A percentile compares a stretch with the other conserved stretches of the same genome.
These are phyloP conservation scores for Caerostris extrusa DNA, from an alignment of 1,140 invertebrate genomes.

Conservation along the genomic window DNA sequence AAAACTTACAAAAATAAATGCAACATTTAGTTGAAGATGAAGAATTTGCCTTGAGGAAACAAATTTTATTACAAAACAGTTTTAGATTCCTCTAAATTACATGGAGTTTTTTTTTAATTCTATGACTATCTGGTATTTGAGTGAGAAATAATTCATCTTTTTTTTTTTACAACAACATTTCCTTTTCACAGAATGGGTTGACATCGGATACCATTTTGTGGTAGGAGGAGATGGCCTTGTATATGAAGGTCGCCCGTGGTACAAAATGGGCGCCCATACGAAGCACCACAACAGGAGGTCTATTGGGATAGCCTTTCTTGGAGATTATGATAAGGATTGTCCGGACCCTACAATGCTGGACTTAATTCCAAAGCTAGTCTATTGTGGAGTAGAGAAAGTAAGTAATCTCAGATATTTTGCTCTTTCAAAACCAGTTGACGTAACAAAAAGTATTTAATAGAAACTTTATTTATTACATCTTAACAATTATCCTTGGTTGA, in stretches of 20 bases:
- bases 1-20: too few species aligned
- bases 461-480: too few species aligned
- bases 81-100: too few species aligned
- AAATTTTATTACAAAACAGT: too few species aligned
- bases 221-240: conserved; percentile 76
- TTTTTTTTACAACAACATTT: background rate
- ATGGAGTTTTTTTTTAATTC: too few species aligned
- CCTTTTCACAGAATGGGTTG: conserved; percentile 57
- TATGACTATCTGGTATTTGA: too few species aligned
- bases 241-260: conserved; percentile 76
- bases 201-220: conserved; percentile 78
- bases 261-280: conserved; percentile 68
- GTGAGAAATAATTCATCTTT: background rate
- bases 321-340: conserved; percentile 78
- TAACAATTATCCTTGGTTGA: too few species aligned
- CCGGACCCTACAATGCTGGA: conserved; percentile 82
- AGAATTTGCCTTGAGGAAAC: too few species aligned
- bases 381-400: conserved; percentile 80
- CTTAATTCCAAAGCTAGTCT: conserved; percentile 81
- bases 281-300: conserved; percentile 76
- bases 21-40: too few species aligned
- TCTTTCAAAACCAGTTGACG: too few species aligned
- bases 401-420: background rate
- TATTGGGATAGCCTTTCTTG: conserved; percentile 78
- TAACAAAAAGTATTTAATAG: too few species aligned